These are phyloP conservation scores for Coenonympha arcania DNA, from an alignment of 2,888 invertebrate genomes.

Conservation along the genomic window DNA sequence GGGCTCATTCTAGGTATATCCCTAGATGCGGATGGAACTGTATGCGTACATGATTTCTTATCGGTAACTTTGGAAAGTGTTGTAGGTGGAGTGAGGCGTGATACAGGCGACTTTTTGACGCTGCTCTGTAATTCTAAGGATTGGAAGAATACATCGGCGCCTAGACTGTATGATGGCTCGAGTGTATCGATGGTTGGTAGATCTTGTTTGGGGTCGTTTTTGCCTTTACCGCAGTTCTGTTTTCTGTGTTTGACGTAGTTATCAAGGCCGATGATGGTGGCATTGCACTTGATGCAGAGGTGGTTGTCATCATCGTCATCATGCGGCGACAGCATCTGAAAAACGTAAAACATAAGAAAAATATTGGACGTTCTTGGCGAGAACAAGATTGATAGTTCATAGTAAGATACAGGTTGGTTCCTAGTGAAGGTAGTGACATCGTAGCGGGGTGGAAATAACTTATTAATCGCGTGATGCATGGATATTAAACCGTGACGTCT, in stretches of 20 bases:
- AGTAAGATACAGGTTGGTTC: slow-evolving; percentile 27
- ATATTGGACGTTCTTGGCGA: too few relatives aligned
- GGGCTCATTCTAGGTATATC: slow-evolving; percentile 58
- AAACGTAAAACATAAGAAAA: slow-evolving; percentile 27
- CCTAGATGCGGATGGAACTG: slow-evolving; percentile 51
- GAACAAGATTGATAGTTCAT: slow-evolving; percentile 38
- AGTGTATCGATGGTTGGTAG: slow-evolving; percentile 54
- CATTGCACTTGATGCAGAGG: slow-evolving; percentile 89
- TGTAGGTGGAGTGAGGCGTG: slow-evolving; percentile 66
- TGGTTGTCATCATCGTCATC: slow-evolving; percentile 88
- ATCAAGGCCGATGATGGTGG: slow-evolving; percentile 86
- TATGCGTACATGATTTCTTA: slow-evolving; percentile 43
- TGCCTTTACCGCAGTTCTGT: slow-evolving; percentile 75
- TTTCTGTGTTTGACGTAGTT: slow-evolving; percentile 90
- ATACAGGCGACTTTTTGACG: slow-evolving; percentile 73
- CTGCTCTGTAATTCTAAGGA: slow-evolving; percentile 86
- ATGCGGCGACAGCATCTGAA: slow-evolving; percentile 71
- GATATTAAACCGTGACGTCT: slow-evolving; percentile 57
- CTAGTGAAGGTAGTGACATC: slow-evolving; percentile 41
- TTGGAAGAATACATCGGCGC: slow-evolving; percentile 90
- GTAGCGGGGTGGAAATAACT: slow-evolving; percentile 39
- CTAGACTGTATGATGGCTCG: slow-evolving; percentile 75
- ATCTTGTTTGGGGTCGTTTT: slow-evolving; percentile 43
- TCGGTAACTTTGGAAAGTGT: slow-evolving; percentile 51
- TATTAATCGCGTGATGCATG: slow-evolving; percentile 54